Conservation (phyloP, 2,797 vertebrate species). For the Astyanax mexicanus region DNA sequence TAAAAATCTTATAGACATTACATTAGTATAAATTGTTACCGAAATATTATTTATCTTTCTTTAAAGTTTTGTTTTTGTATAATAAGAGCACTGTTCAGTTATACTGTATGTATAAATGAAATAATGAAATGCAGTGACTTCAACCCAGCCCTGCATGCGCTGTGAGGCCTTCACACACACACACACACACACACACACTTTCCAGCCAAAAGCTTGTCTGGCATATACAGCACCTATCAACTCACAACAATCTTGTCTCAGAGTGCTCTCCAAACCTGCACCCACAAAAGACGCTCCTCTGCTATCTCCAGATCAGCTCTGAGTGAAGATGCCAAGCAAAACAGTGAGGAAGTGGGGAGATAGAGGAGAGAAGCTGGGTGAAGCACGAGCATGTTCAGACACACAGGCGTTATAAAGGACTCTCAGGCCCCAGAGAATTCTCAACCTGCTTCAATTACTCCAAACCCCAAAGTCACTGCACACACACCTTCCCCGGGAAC, state of each 20-base stretch:
- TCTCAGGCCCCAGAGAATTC: conserved; percentile 61
- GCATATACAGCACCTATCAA: conserved; percentile 14
- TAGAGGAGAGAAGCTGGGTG: conserved; percentile 51
- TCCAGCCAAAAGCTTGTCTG: conserved; percentile 10
- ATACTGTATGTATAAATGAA: not conserved
- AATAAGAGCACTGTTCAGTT: not conserved
- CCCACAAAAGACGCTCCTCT: conserved; percentile 60
- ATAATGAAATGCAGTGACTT: not conserved
- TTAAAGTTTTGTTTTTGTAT: not conserved
- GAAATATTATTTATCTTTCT: not conserved
- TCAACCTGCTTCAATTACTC: conserved; percentile 39
- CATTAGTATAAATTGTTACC: too few species aligned
- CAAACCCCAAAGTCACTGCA: conserved; percentile 17
- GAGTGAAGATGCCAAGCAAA: conserved; percentile 69
- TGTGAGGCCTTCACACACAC: too few species aligned
- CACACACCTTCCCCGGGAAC: conserved; percentile 6
- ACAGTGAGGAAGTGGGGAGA: conserved; percentile 57
- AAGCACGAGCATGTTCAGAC: conserved; percentile 71
- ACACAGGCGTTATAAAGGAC: conserved; percentile 63
- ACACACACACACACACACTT: not conserved
- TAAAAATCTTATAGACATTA: too few species aligned
- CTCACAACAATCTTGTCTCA: conserved; percentile 48
- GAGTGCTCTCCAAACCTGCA: conserved; percentile 59
- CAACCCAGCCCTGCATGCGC: not conserved
- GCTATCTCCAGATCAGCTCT: conserved; percentile 70